phyloP scores from a whole-genome alignment of 64 coral and sea anemone genomes.

The Porites australiensis region DNA sequence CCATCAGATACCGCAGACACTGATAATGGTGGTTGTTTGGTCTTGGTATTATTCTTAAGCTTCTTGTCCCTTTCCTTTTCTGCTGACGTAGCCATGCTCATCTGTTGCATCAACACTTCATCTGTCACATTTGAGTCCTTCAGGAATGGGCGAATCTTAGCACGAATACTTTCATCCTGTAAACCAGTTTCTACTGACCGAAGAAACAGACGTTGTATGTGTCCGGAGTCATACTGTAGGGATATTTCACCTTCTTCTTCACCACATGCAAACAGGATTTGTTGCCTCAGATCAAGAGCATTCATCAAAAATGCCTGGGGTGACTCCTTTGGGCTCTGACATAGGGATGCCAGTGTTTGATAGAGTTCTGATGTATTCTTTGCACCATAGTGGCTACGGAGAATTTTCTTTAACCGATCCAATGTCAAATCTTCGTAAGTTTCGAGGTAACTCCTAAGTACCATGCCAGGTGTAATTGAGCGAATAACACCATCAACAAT shows the following conservation, averaged over 20 bases:
- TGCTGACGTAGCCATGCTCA: slow-evolving; percentile 54
- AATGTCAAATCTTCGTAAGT: too few relatives aligned
- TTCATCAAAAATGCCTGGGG: slow-evolving; percentile 3
- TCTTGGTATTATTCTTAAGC: slow-evolving; percentile 29
- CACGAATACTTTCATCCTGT: slow-evolving; percentile 69
- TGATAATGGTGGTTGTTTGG: slow-evolving; percentile 4
- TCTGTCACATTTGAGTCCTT: slow-evolving; percentile 64
- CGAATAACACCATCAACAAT: too few relatives aligned
- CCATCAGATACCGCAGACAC: slow-evolving; percentile 54
- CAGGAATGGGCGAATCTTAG: slow-evolving; percentile 73
- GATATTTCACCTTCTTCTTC: neutral
- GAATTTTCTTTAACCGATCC: slow-evolving; percentile 40
- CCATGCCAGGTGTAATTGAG: too few relatives aligned
- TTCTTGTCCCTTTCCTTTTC: slow-evolving; percentile 82
- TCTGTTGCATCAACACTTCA: slow-evolving; percentile 70
- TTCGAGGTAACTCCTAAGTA: too few relatives aligned
- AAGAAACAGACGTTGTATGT: slow-evolving; percentile 64
- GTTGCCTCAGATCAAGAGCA: neutral
- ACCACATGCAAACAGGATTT: slow-evolving; percentile 1
- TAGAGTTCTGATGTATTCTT: slow-evolving; percentile 74
- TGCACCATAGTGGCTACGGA: slow-evolving; percentile 55
- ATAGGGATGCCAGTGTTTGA: slow-evolving; percentile 14
- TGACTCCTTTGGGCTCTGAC: neutral
- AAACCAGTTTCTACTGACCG: slow-evolving; percentile 70
- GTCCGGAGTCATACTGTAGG: slow-evolving; percentile 37